A percentile compares a stretch with the other conserved stretches of the same genome.
Conservation (phyloP, 2,888 invertebrate species). For the Parnassius mnemosyne region DNA sequence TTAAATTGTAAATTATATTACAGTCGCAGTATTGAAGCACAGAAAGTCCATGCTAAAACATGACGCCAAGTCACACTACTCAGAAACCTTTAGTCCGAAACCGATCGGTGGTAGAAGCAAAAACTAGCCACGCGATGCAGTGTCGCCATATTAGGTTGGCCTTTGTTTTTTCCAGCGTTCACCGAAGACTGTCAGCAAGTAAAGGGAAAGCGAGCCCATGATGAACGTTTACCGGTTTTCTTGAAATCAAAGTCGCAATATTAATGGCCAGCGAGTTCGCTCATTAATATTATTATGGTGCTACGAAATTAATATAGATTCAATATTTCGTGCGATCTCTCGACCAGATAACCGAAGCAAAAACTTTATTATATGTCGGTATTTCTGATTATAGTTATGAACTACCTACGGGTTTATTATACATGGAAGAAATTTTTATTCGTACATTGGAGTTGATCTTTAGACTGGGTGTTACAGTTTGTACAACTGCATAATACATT, state of each 20-base stretch:
- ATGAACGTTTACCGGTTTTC: slow-evolving; percentile 40
- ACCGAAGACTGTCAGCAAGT: slow-evolving; percentile 26
- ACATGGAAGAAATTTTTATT: too few species aligned
- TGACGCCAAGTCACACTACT: slow-evolving; percentile 9
- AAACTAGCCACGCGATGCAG: slow-evolving; percentile 37
- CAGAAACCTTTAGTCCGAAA: slow-evolving; percentile 13
- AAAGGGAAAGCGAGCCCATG: slow-evolving; percentile 34
- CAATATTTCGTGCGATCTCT: slow-evolving; percentile 13
- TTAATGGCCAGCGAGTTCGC: slow-evolving; percentile 25
- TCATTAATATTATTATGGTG: slow-evolving; percentile 23
- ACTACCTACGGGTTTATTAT: too few species aligned
- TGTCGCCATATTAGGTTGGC: slow-evolving; percentile 54
- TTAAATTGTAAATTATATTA: too few species aligned
- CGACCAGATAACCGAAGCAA: not conserved
- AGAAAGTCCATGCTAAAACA: slow-evolving; percentile 11
- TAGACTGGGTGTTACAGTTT: too few species aligned
- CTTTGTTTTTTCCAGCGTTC: slow-evolving; percentile 57
- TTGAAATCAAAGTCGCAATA: slow-evolving; percentile 32
- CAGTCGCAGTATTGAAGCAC: slow-evolving; percentile 2
- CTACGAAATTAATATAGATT: slow-evolving; percentile 18
- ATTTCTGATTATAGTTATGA: too few species aligned
- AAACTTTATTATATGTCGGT: too few species aligned
- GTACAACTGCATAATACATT: too few species aligned
- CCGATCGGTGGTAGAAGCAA: slow-evolving; percentile 19
- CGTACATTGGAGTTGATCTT: too few species aligned